A percentile compares a stretch with the other conserved stretches of the same genome.
Evolutionary conservation across 37 sponge, comb jelly and placozoan species (phyloP).

Genomic region (Oscarella lobularis): DNA sequence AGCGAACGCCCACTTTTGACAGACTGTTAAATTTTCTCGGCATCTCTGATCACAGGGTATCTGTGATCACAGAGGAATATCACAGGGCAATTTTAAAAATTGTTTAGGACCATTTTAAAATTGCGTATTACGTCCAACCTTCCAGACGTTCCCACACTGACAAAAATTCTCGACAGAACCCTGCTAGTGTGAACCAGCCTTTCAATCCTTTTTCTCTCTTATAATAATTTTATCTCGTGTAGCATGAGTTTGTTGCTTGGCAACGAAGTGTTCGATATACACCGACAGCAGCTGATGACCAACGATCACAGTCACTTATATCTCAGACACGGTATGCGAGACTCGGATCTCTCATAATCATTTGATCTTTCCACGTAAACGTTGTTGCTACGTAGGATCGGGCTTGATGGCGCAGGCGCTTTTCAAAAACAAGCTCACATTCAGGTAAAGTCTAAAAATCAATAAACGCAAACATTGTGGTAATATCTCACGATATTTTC

Average conservation of each 20-base stretch:
- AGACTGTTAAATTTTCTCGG: too few relatives aligned
- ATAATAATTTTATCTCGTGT: not conserved
- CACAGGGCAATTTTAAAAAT: too few relatives aligned
- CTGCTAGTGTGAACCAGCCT: too few relatives aligned
- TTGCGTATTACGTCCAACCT: too few relatives aligned
- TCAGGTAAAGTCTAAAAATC: conserved; percentile 37
- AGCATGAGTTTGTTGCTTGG: conserved; percentile 79
- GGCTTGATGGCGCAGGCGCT: conserved; percentile 89
- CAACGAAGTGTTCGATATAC: conserved; percentile 87
- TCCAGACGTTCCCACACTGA: too few relatives aligned
- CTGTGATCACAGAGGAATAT: too few relatives aligned
- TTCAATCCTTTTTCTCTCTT: conserved; percentile 13
- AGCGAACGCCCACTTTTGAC: too few relatives aligned
- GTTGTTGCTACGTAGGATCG: conserved; percentile 48
- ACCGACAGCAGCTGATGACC: conserved; percentile 34
- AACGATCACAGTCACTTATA: conserved; percentile 76
- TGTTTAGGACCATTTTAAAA: too few relatives aligned
- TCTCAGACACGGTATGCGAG: conserved; percentile 63
- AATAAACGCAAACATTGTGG: too few relatives aligned
- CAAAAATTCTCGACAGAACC: too few relatives aligned
- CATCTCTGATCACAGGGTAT: too few relatives aligned
- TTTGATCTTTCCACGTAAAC: not conserved
- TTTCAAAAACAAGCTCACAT: conserved; percentile 67
- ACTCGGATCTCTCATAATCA: not conserved
- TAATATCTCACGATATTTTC: too few relatives aligned